phyloP scores from a whole-genome alignment of 2,888 invertebrate genomes.

The Microctonus brassicae region DNA sequence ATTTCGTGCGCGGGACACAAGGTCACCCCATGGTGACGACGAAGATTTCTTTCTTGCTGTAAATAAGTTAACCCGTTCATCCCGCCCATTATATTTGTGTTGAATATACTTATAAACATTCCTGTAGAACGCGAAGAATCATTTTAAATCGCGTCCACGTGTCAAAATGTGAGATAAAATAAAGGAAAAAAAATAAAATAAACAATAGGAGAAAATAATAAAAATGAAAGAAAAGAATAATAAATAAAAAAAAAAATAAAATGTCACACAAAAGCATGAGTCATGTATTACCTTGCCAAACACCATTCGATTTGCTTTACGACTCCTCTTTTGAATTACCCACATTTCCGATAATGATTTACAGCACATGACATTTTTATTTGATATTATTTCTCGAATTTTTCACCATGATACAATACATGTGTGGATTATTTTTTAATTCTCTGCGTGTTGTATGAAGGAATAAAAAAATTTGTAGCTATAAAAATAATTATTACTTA shows the following conservation, averaged over 20 bases:
- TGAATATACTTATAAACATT: conserved; percentile 39
- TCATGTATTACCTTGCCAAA: conserved; percentile 9
- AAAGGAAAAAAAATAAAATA: conserved; percentile 8
- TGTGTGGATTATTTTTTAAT: too few species aligned
- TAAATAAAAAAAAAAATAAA: conserved; percentile 10
- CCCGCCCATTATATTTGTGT: conserved; percentile 30
- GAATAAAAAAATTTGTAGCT: too few species aligned
- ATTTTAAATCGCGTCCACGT: conserved; percentile 1
- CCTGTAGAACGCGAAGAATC: conserved; percentile 20
- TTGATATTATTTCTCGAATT: not conserved
- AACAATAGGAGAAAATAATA: not conserved
- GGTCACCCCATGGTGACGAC: conserved; percentile 64
- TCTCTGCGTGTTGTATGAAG: too few species aligned
- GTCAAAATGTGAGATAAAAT: conserved; percentile 8
- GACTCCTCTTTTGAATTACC: conserved; percentile 2
- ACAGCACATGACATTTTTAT: not conserved
- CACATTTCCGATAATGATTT: conserved; percentile 16
- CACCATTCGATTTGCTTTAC: conserved; percentile 8
- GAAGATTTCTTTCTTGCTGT: conserved; percentile 51
- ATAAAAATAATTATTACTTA: too few species aligned
- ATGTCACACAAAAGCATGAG: conserved; percentile 13
- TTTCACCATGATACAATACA: not conserved
- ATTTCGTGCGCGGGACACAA: conserved; percentile 59
- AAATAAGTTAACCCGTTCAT: conserved; percentile 21
- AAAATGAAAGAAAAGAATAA: conserved; percentile 22